Percentiles rank a stretch among this genome's conserved stretches.
Evolutionary conservation across 1,140 invertebrate species (phyloP).

Genomic region (Conopomorpha cramerella): DNA sequence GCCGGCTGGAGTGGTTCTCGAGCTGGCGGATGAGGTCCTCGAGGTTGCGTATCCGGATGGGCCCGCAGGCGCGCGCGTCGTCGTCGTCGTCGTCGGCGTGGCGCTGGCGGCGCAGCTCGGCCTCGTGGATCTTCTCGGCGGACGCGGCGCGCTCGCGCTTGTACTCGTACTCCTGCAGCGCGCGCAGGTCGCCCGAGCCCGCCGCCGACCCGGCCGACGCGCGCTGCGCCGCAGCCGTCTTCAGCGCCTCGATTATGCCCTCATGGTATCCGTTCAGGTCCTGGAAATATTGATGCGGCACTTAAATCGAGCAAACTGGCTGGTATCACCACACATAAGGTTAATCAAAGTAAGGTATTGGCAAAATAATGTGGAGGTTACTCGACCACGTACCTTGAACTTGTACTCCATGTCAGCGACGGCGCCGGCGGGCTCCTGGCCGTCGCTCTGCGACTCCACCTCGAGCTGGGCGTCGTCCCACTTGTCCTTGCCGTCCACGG

Average conservation of each 20-base stretch:
- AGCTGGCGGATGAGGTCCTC: slow-evolving; percentile 90
- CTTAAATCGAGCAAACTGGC: too few species aligned
- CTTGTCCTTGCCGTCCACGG: slow-evolving; percentile 71
- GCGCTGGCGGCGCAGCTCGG: slow-evolving; percentile 35
- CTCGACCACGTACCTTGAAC: slow-evolving; percentile 43
- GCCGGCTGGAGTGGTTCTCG: slow-evolving; percentile 83
- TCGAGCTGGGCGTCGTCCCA: slow-evolving; percentile 75
- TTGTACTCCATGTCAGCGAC: slow-evolving; percentile 76
- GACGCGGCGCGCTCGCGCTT: slow-evolving; percentile 63
- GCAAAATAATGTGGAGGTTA: too few species aligned
- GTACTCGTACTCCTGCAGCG: slow-evolving; percentile 67
- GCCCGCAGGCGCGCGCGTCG: slow-evolving; percentile 71
- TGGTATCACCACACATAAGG: too few species aligned
- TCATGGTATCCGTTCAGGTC: slow-evolving; percentile 91
- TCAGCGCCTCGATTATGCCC: slow-evolving; percentile 85
- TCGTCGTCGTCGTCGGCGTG: slow-evolving; percentile 69
- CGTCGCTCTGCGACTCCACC: slow-evolving; percentile 70
- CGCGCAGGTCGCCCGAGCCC: slow-evolving; percentile 68
- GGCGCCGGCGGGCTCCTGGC: slow-evolving; percentile 61
- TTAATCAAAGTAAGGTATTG: background rate
- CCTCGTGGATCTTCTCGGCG: slow-evolving; percentile 71
- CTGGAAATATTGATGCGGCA: slow-evolving; percentile 80
- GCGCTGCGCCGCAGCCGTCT: slow-evolving; percentile 78
- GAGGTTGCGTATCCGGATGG: slow-evolving; percentile 83
- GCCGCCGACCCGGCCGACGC: slow-evolving; percentile 64